Base-by-base conservation (phyloP, 2,113 vertebrate genomes). In the Pelecanoides urinatrix region DNA sequence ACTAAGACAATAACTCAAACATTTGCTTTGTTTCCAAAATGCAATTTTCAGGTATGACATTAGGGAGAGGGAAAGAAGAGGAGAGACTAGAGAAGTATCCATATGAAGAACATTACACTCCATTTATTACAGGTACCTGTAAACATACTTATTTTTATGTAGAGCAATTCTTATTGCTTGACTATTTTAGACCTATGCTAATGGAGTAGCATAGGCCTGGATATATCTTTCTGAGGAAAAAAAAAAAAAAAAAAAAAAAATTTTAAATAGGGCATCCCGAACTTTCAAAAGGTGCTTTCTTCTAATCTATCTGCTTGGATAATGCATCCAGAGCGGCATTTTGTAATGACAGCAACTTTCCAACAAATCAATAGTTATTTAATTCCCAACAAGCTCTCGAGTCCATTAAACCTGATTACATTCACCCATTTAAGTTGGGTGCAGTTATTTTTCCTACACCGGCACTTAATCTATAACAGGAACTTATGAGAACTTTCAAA, bases 321-420 rank as follows among this genome's bases (percentile, higher is more conserved):
- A 98, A 98, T 98, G 98, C 44, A 58, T 98, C 98, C 98, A 98
- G 98, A 98, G 98, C 98, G 98, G 98, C 98, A 98, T 99, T 99
- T 99, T 97, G 98, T 99, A 99, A 99, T 99, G 99, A 99, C 98
- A 98, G 98, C 98, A 99, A 99, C 98, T 98, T 99, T 98, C 98
- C 98, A 98, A 98, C 98, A 98, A 99, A 99, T 99, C 99, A 97
- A 99, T 99, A 99, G 98, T 99, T 99, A 99, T 99, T 99, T 99
- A 99, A 99, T 99, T 99, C 99, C 98, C 98, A 99, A 98, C 98
- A 98, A 99, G 98, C 98, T 99, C 98, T 98, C 90, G 88, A 99
- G 99, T 99, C 99, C 98, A 99, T 99, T 99, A 99, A 99, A 99
- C 98, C 98, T 99, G 98, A 99, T 99, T 99, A 99, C 98, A 98